Base-by-base conservation (phyloP, 2,888 invertebrate genomes). In the Ormia ochracea region DNA sequence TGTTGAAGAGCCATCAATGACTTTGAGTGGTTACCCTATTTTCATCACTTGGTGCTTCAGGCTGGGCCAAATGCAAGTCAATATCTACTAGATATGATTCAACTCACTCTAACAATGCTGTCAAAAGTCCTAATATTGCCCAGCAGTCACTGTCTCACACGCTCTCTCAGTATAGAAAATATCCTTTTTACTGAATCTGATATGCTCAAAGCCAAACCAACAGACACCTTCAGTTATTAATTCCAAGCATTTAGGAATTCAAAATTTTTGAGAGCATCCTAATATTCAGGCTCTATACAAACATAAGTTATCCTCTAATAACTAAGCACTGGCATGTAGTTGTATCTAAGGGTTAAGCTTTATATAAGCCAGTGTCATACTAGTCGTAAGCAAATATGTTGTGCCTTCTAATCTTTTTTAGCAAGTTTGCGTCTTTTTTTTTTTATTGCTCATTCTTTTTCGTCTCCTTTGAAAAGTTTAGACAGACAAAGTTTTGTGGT, bases 401-500 rank as follows among this genome's bases (percentile, higher is more conserved):
- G 69, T 79, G 74, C 75, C 70, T 74, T 79, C 69, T 75, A 79
- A 75, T 79, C 63, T 79, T 75, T 41, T 58, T 56, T 14, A n/a
- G 26, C 19, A 48, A 31, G 43, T 56, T n/a, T 65, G 2, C 43
- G 38, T 41, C 41, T 31, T 59, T 38, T 28, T n/a, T 63, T 38
- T 50, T 33, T 43, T 45, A 1, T 48, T 14, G n/a, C 14, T 58
- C n/a, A n/a, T 38, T 31, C 31, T 26, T 68, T 56, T 73, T 38
- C n/a, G 41, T 38, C 56, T 61, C 23, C 56, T 65, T 58, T 65
- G 61, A 78, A 73, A 68, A 78, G 68, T 78, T 78, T 73, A 78
- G 78, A 73, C 66, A 78, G 78, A 78, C 78, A 75, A 79, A 79
- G 75, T 79, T 79, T 79, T 58, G 79, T 75, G 75, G 75, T 79